Evolutionary conservation across 2,888 invertebrate genomes (phyloP), one percentile per base, ranked within the genome.

Genomic region (Acrobasis repandana): DNA sequence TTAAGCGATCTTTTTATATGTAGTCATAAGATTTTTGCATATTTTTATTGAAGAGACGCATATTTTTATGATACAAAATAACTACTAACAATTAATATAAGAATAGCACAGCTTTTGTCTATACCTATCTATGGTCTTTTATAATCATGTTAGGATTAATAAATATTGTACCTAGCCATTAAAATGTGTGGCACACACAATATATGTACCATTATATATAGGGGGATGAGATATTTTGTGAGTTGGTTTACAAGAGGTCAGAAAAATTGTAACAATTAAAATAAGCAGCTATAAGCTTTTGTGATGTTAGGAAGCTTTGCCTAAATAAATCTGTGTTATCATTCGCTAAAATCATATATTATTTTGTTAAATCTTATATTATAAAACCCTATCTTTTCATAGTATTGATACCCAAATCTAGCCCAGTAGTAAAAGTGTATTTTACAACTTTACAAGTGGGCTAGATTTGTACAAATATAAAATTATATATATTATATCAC

Each of bases 211-310:
- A 28, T 28, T 28, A 28, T 36, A 36, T n/a, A n/a, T n/a, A 48
- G 18, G 49, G 74, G 73, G 72, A 67, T 72, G 76, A 74, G 69
- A 80, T 85, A 87, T 88, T 87, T 88, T 87, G 75, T 73, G 83
- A 84, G 74, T 78, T 68, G 77, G 77, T 86, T 84, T 86, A 83
- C 74, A 75, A 67, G 70, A 61, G 69, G 69, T 67, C 61, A 73
- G 67, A 61, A 61, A 64, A 64, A 63, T 71, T 65, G 59, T 60
- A 64, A 62, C 9, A 56, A 46, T 63, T 47, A 63, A 33, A 63
- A 66, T 63, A 68, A 74, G 71, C 73, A 62, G 68, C 69, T 72
- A 65, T 59, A 68, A 76, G 83, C 83, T 85, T 87, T 72, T 88
- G 83, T 86, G 73, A 73, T 74, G 72, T 74, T 74, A 66, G 65